phyloP scores from a whole-genome alignment of 2,113 vertebrate genomes.

The Chaenocephalus aceratus region DNA sequence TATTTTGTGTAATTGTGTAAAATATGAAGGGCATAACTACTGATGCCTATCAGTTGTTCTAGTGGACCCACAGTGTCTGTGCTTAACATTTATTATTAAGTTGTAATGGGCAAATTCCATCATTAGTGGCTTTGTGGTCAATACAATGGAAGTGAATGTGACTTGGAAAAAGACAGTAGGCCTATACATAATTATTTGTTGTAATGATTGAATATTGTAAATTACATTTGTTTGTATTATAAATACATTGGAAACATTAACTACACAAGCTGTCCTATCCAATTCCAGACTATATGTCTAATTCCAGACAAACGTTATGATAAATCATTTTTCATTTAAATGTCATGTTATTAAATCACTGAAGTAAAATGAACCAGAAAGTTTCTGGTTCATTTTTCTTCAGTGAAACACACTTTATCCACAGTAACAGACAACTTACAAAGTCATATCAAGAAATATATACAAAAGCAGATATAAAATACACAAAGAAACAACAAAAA shows the following conservation, averaged over 20 bases:
- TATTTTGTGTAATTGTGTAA: no score
- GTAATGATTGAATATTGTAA: background rate
- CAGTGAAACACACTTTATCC: background rate
- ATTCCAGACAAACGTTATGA: background rate
- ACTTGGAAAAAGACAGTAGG: background rate
- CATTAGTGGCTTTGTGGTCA: background rate
- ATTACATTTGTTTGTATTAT: background rate
- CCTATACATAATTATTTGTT: background rate
- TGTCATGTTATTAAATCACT: background rate
- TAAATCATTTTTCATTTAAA: background rate
- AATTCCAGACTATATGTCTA: no score
- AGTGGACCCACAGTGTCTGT: background rate
- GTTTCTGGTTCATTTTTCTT: no score
- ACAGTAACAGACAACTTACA: background rate
- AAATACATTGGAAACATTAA: background rate
- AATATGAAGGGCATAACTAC: no score
- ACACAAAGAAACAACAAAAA: background rate
- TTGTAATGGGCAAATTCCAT: background rate
- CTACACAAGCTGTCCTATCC: background rate
- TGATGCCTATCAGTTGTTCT: background rate
- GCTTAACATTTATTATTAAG: background rate
- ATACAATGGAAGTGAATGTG: background rate
- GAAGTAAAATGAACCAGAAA: background rate
- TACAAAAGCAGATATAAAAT: background rate
- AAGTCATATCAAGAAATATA: conserved; percentile 6